These are phyloP conservation scores for Myathropa florea DNA, from an alignment of 2,888 invertebrate genomes.

Conservation along the genomic window DNA sequence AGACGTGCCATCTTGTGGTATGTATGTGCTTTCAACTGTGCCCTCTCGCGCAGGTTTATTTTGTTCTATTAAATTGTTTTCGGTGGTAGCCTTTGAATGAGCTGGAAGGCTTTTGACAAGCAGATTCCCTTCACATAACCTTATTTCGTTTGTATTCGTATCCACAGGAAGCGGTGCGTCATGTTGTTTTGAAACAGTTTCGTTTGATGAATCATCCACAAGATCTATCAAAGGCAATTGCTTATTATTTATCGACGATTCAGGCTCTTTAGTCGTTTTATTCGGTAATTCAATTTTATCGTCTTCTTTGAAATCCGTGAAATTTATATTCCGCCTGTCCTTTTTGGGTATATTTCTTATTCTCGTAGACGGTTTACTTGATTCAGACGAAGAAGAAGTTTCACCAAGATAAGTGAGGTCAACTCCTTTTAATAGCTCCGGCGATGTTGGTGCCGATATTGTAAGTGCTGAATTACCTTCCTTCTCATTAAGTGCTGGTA, in stretches of 20 bases:
- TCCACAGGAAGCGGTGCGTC: background rate
- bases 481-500: background rate
- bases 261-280: background rate
- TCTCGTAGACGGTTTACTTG: constrained; percentile 63
- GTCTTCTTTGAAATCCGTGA: constrained; percentile 75
- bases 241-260: background rate
- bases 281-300: background rate
- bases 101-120: background rate
- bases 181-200: background rate
- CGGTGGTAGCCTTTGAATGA: background rate
- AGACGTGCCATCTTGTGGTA: background rate
- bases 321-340: constrained; percentile 77
- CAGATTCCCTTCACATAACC: too few species aligned
- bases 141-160: background rate
- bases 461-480: background rate
- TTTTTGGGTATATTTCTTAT: constrained; percentile 80
- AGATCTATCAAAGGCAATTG: background rate
- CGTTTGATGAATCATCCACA: background rate
- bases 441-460: background rate
- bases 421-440: background rate
- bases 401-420: background rate
- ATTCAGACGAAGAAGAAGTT: background rate
- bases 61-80: background rate
- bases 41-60: background rate
- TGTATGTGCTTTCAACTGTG: background rate